These are phyloP conservation scores for Pedetes capensis DNA, from an alignment of 2,113 vertebrate genomes.

Conservation along the genomic window DNA sequence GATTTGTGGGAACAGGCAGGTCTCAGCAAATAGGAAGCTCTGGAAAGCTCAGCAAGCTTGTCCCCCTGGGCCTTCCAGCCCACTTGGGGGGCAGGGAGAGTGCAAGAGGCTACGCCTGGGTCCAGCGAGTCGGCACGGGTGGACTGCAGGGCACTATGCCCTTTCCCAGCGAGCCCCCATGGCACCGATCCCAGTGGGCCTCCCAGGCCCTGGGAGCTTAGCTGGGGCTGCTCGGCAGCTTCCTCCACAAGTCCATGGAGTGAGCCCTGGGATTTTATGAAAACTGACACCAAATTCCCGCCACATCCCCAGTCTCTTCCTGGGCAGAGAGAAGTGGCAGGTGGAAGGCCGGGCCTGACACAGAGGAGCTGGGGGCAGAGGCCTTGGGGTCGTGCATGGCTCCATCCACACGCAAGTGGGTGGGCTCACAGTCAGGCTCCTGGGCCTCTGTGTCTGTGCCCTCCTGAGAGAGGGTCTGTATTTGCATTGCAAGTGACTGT, in stretches of 20 bases:
- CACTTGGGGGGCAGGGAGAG: neutral
- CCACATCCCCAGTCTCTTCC: neutral
- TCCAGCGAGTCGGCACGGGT: neutral
- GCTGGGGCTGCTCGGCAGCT: neutral
- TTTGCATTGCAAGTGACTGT: accelerated
- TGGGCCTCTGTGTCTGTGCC: neutral
- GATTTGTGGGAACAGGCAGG: conserved; percentile 70
- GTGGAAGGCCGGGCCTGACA: neutral
- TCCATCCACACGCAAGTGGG: neutral
- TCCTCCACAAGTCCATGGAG: neutral
- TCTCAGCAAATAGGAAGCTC: conserved; percentile 57
- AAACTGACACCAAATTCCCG: neutral
- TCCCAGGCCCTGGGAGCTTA: no score
- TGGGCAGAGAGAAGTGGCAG: neutral
- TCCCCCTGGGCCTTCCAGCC: neutral
- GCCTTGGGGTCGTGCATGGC: accelerated
- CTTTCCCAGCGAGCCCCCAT: neutral
- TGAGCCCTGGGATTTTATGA: neutral
- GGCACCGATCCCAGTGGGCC: no score
- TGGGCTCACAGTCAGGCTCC: accelerated
- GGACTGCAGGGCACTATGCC: neutral
- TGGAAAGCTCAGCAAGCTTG: neutral
- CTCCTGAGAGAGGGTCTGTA: accelerated
- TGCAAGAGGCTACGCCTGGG: neutral
- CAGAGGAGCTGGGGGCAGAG: no score